These are phyloP conservation scores for Chelonoidis abingdonii DNA, from an alignment of 2,113 vertebrate species.

Conservation along the genomic window DNA sequence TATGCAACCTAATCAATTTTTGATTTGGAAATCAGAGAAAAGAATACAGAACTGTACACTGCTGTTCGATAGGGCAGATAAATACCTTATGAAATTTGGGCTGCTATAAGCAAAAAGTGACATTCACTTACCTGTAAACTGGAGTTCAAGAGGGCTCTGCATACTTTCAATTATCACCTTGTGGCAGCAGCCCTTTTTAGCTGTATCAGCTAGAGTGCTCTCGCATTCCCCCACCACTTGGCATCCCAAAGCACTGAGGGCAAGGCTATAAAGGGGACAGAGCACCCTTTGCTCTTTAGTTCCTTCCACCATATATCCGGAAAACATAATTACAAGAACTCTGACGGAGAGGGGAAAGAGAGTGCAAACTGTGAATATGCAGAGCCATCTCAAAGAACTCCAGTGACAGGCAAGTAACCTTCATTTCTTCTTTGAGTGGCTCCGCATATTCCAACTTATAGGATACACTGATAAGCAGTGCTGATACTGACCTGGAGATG, in stretches of 20 bases:
- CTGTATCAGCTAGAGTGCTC: background rate
- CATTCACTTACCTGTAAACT: background rate
- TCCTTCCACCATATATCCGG: background rate
- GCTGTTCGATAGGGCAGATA: background rate
- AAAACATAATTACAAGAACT: background rate
- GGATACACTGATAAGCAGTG: background rate
- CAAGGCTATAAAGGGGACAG: too few species aligned
- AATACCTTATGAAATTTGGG: background rate
- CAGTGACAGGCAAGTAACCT: background rate
- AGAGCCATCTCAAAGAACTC: background rate
- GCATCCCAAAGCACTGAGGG: too few species aligned
- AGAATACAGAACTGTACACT: background rate
- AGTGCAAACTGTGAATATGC: background rate
- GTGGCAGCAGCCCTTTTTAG: background rate
- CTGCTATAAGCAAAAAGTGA: background rate
- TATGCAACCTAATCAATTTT: background rate
- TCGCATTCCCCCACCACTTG: background rate
- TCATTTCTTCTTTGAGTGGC: too few species aligned
- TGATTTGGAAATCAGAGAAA: background rate
- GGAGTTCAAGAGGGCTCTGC: background rate
- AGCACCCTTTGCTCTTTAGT: background rate
- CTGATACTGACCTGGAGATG: background rate
- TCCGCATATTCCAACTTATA: background rate
- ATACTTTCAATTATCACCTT: background rate
- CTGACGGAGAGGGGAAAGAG: background rate